Percentiles rank a stretch among this genome's conserved stretches.
Evolutionary conservation across 2,113 vertebrate species (phyloP).

Genomic region (Rhynchomys soricoides): DNA sequence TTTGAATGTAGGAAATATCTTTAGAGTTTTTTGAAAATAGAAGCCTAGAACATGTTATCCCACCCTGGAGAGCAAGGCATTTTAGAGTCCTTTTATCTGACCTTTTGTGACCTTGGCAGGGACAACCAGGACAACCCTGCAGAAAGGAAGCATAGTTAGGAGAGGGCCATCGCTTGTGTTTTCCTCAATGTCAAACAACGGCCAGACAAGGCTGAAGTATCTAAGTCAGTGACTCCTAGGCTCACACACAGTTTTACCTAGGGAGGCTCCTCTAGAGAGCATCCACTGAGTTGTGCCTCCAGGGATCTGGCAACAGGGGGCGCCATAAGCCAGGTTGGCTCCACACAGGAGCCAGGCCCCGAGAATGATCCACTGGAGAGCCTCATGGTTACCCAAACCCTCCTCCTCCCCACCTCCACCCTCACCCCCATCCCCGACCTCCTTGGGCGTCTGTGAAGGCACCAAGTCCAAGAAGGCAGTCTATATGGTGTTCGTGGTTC

Average conservation of each 20-base stretch:
- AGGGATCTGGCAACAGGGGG: constrained; percentile 59
- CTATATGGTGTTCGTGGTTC: background rate
- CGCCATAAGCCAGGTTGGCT: background rate
- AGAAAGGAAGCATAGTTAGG: background rate
- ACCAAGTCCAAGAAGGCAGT: fast-evolving
- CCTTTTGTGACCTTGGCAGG: fast-evolving
- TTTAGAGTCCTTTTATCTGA: background rate
- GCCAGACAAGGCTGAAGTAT: background rate
- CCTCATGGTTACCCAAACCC: too few relatives aligned
- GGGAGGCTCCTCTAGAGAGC: background rate
- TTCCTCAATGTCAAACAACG: background rate
- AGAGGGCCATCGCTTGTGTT: background rate
- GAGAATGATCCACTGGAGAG: fast-evolving
- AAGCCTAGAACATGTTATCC: background rate
- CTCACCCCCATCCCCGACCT: too few relatives aligned
- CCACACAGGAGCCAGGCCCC: background rate
- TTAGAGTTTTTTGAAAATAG: background rate
- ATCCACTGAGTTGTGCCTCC: background rate
- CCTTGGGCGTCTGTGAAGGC: background rate
- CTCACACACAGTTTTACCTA: background rate
- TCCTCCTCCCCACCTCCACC: too few relatives aligned
- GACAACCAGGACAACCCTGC: background rate
- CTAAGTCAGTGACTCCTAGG: background rate
- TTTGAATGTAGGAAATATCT: background rate
- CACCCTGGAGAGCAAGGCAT: background rate